Evolutionary conservation across 2,113 vertebrate species (phyloP).

Genomic region (Sciurus niger): DNA sequence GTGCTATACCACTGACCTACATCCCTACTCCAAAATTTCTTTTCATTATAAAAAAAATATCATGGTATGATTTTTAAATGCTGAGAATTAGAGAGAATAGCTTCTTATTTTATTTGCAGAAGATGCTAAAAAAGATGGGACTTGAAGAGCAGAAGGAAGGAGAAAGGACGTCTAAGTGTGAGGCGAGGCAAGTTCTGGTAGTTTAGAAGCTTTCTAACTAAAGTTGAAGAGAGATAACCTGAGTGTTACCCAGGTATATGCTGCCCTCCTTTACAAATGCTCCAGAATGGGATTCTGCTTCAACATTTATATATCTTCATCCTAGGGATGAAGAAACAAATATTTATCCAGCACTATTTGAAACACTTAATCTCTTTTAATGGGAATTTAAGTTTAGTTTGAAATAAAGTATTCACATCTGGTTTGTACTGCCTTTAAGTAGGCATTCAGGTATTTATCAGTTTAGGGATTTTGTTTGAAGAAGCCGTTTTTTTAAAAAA

Average conservation of each 20-base stretch:
- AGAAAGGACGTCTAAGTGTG: neutral
- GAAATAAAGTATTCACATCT: conserved; percentile 29
- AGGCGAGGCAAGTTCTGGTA: neutral
- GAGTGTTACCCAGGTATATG: neutral
- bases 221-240: neutral
- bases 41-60: neutral
- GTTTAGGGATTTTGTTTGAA: conserved; percentile 15
- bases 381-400: conserved; percentile 35
- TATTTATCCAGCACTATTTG: neutral
- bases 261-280: neutral
- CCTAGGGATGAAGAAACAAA: neutral
- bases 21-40: neutral
- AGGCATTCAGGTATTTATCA: conserved; percentile 25
- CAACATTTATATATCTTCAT: neutral
- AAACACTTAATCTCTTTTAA: neutral
- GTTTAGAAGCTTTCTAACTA: neutral
- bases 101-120: neutral
- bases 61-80: neutral
- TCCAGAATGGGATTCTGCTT: neutral
- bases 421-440: neutral
- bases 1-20: neutral
- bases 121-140: neutral
- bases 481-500: neutral
- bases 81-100: neutral
- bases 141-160: neutral